A percentile compares a stretch with the other conserved stretches of the same genome.
Conservation (phyloP, 2,888 invertebrate genomes). For the Ischnus inquisitorius region DNA sequence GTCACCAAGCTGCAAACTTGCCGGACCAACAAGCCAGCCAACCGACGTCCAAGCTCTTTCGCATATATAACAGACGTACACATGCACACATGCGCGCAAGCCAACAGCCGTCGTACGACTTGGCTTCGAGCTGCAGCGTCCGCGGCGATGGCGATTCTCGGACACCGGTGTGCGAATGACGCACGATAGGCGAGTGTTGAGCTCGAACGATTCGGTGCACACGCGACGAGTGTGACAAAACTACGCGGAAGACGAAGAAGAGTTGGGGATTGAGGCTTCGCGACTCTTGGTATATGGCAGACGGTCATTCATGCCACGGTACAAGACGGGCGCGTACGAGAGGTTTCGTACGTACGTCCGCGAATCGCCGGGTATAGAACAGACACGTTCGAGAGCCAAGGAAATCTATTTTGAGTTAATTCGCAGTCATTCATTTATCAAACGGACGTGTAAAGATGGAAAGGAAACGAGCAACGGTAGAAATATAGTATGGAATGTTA, state of each 20-base stretch:
- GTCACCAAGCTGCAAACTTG: slow-evolving; percentile 50
- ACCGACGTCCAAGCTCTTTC: slow-evolving; percentile 70
- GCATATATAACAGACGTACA: slow-evolving; percentile 60
- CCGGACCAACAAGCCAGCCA: slow-evolving; percentile 74
- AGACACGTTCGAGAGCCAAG: slow-evolving; percentile 2
- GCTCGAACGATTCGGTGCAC: slow-evolving; percentile 10
- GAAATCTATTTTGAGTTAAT: not conserved
- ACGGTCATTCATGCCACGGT: slow-evolving; percentile 70
- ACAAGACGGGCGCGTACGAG: not conserved
- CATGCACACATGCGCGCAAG: too few species aligned
- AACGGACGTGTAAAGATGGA: too few species aligned
- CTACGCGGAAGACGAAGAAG: slow-evolving; percentile 25
- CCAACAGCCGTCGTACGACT: slow-evolving; percentile 22
- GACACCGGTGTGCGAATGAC: slow-evolving; percentile 32
- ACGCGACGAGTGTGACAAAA: slow-evolving; percentile 30
- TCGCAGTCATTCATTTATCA: not conserved
- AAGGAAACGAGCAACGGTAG: too few species aligned
- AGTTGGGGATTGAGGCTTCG: not conserved
- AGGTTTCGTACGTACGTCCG: not conserved
- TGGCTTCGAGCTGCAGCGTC: slow-evolving; percentile 22
- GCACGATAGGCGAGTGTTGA: slow-evolving; percentile 30
- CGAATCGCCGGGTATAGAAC: not conserved
- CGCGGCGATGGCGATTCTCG: not conserved
- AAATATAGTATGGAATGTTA: too few species aligned
- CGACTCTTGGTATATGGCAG: slow-evolving; percentile 53